Evolutionary conservation across 2,113 vertebrate species (phyloP).

Genomic region (Campylomormyrus tamandua): DNA sequence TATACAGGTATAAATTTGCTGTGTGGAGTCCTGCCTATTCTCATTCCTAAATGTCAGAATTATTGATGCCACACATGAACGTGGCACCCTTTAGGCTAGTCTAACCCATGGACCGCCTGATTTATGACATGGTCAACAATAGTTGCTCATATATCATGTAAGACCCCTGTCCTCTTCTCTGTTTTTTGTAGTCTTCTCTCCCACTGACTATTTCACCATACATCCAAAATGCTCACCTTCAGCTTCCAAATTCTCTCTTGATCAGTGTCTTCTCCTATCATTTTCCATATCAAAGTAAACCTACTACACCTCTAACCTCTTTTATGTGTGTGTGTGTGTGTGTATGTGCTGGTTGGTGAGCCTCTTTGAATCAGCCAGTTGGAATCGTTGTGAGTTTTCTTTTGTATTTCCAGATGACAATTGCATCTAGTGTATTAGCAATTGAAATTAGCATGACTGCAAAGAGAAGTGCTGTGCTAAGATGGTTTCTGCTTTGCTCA

Average conservation of each 20-base stretch:
- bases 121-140: neutral
- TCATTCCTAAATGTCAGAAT: neutral
- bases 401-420: neutral
- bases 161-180: neutral
- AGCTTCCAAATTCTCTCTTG: neutral
- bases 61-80: neutral
- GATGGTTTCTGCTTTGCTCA: neutral
- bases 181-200: neutral
- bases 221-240: neutral
- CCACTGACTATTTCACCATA: neutral
- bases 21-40: neutral
- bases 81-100: neutral
- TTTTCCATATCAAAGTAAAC: neutral
- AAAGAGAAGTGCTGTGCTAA: neutral
- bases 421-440: neutral
- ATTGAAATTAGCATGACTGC: neutral
- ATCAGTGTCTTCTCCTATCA: neutral
- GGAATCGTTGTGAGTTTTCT: neutral
- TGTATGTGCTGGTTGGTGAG: neutral
- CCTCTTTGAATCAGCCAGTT: neutral
- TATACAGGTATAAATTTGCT: neutral
- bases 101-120: neutral
- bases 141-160: neutral
- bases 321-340: neutral
- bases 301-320: neutral